Evolutionary conservation across 2,113 vertebrate species (phyloP), one percentile per base, ranked within the genome.

Genomic region (Zosterops hypoxanthus): DNA sequence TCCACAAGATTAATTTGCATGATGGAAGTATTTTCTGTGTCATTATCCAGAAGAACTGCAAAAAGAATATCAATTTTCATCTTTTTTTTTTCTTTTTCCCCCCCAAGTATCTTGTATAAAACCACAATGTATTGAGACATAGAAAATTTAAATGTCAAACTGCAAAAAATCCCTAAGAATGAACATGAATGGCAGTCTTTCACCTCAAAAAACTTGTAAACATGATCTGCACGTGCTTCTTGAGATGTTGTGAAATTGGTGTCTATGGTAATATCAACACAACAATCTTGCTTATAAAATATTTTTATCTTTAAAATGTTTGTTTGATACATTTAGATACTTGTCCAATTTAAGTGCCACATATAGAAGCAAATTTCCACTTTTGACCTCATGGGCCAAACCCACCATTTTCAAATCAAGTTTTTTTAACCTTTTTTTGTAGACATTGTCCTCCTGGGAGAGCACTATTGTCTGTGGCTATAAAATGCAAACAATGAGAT

Each of bases 1-100:
- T 70, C 46, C 69, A 91, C 42, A 96, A 90, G 76, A 85, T 82
- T 86, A 85, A 77, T 92, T 61, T 82, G n/a, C 61, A 64, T 3
- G 5, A 72, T 90, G 68, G 53, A 60, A 83, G 50, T n/a, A 88
- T 70, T 94, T 94, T 88, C 49, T 88, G 5, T 64, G 41, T 86
- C 68, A 66, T 94, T 91, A 86, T 59, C 52, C 55, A 86, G 60
- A 77, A 83, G 63, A 77, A 55, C 12, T 66, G 69, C 60, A 86
- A 72, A 71, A 86, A 41, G 44, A 80, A 90, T 53, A 61, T 4
- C 6, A 60, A 41, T 87, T 92, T 75, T 44, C 25, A 57, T 34
- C 0, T 39, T 41, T n/a, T 16, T 49, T 64, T 49, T 68, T 59
- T n/a, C n/a, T n/a, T 56, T 61, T 15, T 39, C 5, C 39, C 0